A percentile compares a stretch with the other conserved stretches of the same genome.
Evolutionary conservation across 2,888 invertebrate species (phyloP).

Genomic region (Clusia tigrina): DNA sequence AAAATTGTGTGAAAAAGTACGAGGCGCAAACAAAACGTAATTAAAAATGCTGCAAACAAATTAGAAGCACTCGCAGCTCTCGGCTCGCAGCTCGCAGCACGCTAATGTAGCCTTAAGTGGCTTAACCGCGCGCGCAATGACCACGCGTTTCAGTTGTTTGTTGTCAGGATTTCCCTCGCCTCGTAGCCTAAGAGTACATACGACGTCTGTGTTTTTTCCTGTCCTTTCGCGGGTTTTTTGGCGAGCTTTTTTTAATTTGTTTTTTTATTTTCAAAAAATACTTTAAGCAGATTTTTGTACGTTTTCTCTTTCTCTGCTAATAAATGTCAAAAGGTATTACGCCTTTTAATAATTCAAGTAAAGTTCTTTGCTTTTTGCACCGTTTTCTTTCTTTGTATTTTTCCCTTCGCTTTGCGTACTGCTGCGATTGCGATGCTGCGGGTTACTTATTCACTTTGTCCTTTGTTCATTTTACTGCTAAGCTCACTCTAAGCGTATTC

Average conservation of each 20-base stretch:
- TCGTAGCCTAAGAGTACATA: too few relatives aligned
- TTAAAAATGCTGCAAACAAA: conserved; percentile 34
- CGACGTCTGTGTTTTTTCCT: neutral
- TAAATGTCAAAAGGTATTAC: conserved; percentile 50
- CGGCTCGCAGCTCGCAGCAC: too few relatives aligned
- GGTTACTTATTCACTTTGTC: conserved; percentile 16
- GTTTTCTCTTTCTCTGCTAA: conserved; percentile 35
- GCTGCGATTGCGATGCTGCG: conserved; percentile 5
- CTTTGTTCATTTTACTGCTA: neutral
- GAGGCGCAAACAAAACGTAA: conserved; percentile 28
- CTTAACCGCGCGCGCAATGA: too few relatives aligned
- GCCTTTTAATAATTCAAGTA: conserved; percentile 13
- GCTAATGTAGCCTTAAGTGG: too few relatives aligned
- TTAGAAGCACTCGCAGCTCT: too few relatives aligned
- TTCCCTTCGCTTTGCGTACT: conserved; percentile 6
- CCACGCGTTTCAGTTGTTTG: too few relatives aligned
- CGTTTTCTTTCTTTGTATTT: conserved; percentile 10
- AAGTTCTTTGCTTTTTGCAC: conserved; percentile 8
- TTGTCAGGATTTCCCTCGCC: too few relatives aligned
- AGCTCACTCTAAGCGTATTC: neutral
- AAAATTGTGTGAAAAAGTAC: neutral
- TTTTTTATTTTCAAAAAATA: too few relatives aligned
- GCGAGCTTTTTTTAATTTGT: neutral
- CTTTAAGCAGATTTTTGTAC: too few relatives aligned
- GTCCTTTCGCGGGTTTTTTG: neutral